These are phyloP conservation scores for Crax fasciolata DNA, from an alignment of 2,797 vertebrate genomes.

Conservation along the genomic window DNA sequence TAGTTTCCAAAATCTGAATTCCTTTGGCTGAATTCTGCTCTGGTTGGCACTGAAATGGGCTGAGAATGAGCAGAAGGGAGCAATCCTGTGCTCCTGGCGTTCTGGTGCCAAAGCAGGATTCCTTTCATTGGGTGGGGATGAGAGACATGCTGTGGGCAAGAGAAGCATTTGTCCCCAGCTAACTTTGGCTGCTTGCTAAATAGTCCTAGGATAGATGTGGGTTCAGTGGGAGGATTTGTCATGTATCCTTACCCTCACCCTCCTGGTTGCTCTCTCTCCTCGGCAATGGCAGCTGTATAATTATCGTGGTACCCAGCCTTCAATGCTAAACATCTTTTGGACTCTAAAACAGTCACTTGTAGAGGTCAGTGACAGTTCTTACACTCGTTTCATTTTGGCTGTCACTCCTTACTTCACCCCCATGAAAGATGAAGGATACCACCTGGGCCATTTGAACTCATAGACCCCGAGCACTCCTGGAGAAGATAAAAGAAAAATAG, in stretches of 20 bases:
- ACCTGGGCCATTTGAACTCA: neutral
- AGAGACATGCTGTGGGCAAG: neutral
- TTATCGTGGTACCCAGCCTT: neutral
- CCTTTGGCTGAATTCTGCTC: neutral
- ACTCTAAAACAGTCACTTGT: neutral
- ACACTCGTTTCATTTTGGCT: neutral
- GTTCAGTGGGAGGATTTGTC: neutral
- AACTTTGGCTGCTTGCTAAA: slow-evolving; percentile 2
- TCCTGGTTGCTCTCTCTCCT: neutral
- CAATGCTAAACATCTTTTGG: neutral
- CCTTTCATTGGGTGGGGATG: neutral
- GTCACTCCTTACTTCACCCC: neutral
- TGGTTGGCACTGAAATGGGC: neutral
- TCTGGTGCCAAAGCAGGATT: slow-evolving; percentile 13
- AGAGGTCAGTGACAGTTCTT: neutral
- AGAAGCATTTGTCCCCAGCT: slow-evolving; percentile 32
- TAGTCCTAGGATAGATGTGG: neutral
- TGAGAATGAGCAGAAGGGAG: neutral
- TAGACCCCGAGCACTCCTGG: neutral
- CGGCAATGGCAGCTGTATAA: rapidly evolving
- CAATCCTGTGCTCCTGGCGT: neutral
- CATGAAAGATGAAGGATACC: rapidly evolving
- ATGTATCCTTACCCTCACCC: neutral
- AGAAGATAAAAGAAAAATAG: neutral
- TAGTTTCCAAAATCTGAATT: neutral